These are phyloP conservation scores for Anoplolepis gracilipes DNA, from an alignment of 1,140 invertebrate genomes.

Conservation along the genomic window DNA sequence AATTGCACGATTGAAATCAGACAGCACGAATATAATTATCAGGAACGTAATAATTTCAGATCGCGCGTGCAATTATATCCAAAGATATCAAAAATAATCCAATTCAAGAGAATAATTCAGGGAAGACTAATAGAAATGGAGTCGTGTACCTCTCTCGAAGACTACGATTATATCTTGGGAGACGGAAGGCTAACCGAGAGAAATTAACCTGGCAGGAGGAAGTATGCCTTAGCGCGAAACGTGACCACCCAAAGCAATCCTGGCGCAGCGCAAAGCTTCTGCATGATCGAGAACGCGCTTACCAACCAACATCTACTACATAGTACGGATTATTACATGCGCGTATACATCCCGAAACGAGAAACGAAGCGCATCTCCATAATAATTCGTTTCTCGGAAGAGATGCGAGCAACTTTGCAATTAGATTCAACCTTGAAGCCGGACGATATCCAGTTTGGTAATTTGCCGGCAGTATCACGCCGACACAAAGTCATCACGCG, in stretches of 20 bases:
- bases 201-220: slow-evolving; percentile 52
- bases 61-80: neutral
- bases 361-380: slow-evolving; percentile 60
- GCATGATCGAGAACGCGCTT: slow-evolving; percentile 49
- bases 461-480: slow-evolving; percentile 53
- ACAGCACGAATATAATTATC: neutral
- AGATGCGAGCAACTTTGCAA: slow-evolving; percentile 57
- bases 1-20: neutral
- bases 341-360: slow-evolving; percentile 10
- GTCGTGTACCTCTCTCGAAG: neutral
- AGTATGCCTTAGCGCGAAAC: slow-evolving; percentile 56
- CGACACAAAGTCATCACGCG: slow-evolving; percentile 45
- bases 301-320: neutral
- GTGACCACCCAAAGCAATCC: slow-evolving; percentile 53
- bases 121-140: neutral
- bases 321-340: neutral
- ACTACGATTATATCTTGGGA: slow-evolving; percentile 24
- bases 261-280: slow-evolving; percentile 35
- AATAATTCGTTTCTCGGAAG: slow-evolving; percentile 72
- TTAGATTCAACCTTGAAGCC: slow-evolving; percentile 61
- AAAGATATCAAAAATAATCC: neutral
- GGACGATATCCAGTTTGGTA: slow-evolving; percentile 66
- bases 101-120: slow-evolving; percentile 17
- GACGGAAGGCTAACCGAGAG: slow-evolving; percentile 15
- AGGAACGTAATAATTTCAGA: neutral